Base-by-base conservation (phyloP, 2,113 vertebrate species). In the Acrocephalus kingi region DNA sequence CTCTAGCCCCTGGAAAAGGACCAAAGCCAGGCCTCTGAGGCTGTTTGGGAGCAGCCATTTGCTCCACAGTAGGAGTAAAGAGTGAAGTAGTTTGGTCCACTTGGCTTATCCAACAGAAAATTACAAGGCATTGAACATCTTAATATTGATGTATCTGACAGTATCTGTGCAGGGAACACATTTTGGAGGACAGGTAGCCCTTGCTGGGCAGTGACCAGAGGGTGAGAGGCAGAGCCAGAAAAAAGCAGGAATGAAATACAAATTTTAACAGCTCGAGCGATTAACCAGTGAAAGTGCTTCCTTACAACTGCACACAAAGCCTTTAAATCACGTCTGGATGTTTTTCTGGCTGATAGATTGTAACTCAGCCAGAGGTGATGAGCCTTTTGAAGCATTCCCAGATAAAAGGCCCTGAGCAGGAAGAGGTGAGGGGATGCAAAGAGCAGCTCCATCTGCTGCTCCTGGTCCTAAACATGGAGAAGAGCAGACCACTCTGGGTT, bases 271-370 rank as follows among this genome's bases (percentile, higher is more conserved):
- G 39, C 4, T 1, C 0, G 0, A 77, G 52, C 45, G 87, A 79
- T 94, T 76, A 91, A 73, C 28, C 1, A 3, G 46, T 77, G 75
- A 54, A 91, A 90, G 33, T 30, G 62, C 45, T 66, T 94, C 74
- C 58, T 85, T 20, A 28, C 1, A 3, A 46, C 45, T 7, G 13
- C 24, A 25, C 2, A 0, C 0, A 0, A 66, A 86, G 75, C 31
- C 75, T 64, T 76, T 85, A 58, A 83, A 85, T 79, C 91, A 66
- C 0, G 0, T 41, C 74, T 84, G 72, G 59, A 27, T 84, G 68
- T 71, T 96, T 76, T 83, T 28, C 71, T 93, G 84, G 24, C 85
- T 59, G 78, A 74, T 25, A 5, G 55, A 10, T 33, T 86, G 58
- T 31, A 87, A 83, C 71, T 86, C 67, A 90, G 37, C 21, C 75